Evolutionary conservation across 2,797 vertebrate genomes (phyloP).

Genomic region (Myotis daubentonii): DNA sequence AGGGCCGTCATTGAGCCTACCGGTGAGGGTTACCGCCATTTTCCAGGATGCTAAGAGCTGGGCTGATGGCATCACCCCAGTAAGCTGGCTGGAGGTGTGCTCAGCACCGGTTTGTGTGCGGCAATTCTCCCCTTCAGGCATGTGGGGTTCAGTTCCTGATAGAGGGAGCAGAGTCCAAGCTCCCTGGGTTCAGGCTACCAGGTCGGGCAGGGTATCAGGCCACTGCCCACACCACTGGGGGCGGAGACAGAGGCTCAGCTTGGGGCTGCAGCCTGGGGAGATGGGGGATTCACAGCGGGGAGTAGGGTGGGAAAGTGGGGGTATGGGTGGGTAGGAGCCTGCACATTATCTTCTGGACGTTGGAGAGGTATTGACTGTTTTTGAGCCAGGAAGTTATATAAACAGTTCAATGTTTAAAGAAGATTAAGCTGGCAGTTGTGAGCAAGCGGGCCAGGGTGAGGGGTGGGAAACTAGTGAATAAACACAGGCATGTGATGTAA

Average conservation of each 20-base stretch:
- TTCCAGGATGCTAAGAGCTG: not conserved
- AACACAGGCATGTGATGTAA: constrained; percentile 21
- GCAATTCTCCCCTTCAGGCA: not conserved
- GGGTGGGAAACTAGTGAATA: not conserved
- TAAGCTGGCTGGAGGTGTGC: not conserved
- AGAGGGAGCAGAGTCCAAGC: not conserved
- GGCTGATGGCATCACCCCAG: not conserved
- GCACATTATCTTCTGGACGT: not conserved
- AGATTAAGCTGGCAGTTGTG: constrained; percentile 47
- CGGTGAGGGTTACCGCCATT: not conserved
- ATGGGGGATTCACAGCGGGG: too few relatives aligned
- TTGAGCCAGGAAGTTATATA: constrained; percentile 37
- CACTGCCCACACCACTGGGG: not conserved
- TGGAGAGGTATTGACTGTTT: not conserved
- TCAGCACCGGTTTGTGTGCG: not conserved
- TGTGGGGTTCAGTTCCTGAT: not conserved
- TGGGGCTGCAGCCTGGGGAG: not conserved
- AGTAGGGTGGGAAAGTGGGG: rapidly evolving
- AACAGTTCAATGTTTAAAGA: constrained; percentile 61
- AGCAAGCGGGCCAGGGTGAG: not conserved
- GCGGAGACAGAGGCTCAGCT: not conserved
- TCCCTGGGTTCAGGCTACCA: not conserved
- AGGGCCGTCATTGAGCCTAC: not conserved
- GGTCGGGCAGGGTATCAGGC: not conserved
- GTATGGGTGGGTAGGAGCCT: not conserved